A percentile compares a stretch with the other conserved stretches of the same genome.
Conservation (phyloP, 2,797 vertebrate genomes). For the Phrynocephalus guinanensis region DNA sequence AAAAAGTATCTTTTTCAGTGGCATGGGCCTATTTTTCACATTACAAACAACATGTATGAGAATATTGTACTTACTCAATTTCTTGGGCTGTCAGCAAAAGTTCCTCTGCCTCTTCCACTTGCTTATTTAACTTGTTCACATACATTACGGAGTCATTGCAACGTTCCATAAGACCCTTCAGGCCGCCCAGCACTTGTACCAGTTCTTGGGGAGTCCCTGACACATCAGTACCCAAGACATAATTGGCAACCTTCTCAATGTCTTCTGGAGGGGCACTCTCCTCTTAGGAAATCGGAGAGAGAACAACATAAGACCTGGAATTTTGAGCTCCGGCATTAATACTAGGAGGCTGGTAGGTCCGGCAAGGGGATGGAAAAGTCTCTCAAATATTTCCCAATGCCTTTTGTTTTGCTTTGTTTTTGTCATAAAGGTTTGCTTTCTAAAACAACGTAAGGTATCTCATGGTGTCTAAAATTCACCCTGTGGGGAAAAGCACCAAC, state of each 20-base stretch:
- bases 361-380: neutral
- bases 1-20: neutral
- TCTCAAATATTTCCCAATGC: neutral
- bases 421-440: neutral
- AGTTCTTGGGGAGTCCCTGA: slow-evolving; percentile 79
- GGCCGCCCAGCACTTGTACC: slow-evolving; percentile 75
- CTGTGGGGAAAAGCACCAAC: neutral
- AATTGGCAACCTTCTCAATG: slow-evolving; percentile 83
- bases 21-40: neutral
- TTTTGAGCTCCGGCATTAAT: slow-evolving; percentile 22
- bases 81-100: slow-evolving; percentile 77
- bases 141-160: slow-evolving; percentile 69
- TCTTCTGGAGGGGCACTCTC: slow-evolving; percentile 83
- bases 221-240: slow-evolving; percentile 82
- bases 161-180: slow-evolving; percentile 71
- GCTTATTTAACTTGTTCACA: slow-evolving; percentile 68
- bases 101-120: slow-evolving; percentile 57
- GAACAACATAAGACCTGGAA: slow-evolving; percentile 5
- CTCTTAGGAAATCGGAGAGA: slow-evolving; percentile 76
- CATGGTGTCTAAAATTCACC: neutral
- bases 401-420: neutral
- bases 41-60: neutral
- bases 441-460: neutral
- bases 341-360: slow-evolving; percentile 52
- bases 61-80: slow-evolving; percentile 77